These are phyloP conservation scores for Aphidius gifuensis DNA, from an alignment of 1,140 invertebrate species.

Conservation along the genomic window DNA sequence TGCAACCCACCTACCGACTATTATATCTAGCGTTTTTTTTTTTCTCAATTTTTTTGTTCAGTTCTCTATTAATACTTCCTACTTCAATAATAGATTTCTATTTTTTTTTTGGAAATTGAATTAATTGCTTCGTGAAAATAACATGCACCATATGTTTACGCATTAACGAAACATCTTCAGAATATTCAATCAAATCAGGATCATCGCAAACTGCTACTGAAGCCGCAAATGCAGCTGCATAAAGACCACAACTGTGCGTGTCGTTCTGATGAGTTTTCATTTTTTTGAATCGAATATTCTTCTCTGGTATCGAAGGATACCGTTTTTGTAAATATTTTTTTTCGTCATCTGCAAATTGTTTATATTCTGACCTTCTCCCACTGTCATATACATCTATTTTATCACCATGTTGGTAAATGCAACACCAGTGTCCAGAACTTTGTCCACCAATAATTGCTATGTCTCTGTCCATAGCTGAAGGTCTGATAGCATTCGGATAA, in stretches of 20 bases:
- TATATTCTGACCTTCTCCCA: constrained; percentile 1
- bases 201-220: constrained; percentile 16
- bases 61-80: not conserved
- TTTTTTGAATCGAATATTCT: constrained; percentile 13
- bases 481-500: no score
- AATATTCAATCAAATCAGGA: constrained; percentile 19
- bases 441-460: constrained; percentile 22
- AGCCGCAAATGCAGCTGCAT: constrained; percentile 23
- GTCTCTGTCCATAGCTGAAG: constrained; percentile 4
- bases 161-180: constrained; percentile 13
- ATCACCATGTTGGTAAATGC: constrained; percentile 16
- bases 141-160: constrained; percentile 18
- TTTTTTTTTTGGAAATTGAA: constrained; percentile 9
- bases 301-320: constrained; percentile 9
- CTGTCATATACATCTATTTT: constrained; percentile 18
- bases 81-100: not conserved
- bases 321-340: constrained; percentile 13
- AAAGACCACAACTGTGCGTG: constrained; percentile 18
- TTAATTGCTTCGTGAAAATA: not conserved
- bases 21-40: no score
- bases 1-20: no score
- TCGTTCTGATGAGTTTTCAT: constrained; percentile 19
- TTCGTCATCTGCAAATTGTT: constrained; percentile 6
- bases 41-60: no score
- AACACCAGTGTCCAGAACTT: constrained; percentile 19